Evolutionary conservation across 1,140 invertebrate species (phyloP).

Genomic region (Drosophila novamexicana): DNA sequence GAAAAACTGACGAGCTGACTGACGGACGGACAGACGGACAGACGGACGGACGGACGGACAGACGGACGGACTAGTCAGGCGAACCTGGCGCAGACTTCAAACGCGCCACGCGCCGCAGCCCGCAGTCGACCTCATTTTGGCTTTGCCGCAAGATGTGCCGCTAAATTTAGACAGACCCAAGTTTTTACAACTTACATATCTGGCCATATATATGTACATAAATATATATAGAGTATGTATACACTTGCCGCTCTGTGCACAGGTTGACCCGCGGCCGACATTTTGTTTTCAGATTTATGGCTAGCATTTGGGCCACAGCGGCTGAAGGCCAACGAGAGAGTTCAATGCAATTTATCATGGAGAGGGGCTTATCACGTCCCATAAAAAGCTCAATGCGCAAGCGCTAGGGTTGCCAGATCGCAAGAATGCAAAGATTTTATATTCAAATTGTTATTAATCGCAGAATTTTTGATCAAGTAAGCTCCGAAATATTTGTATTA

Average conservation of each 20-base stretch:
- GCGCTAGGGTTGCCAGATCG: not conserved
- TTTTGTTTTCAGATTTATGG: slow-evolving; percentile 63
- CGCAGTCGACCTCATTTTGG: slow-evolving; percentile 47
- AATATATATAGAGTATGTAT: slow-evolving; percentile 6
- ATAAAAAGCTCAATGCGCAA: not conserved
- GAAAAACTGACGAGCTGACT: slow-evolving; percentile 35
- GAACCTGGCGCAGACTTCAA: slow-evolving; percentile 39
- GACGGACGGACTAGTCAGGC: not conserved
- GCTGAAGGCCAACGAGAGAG: slow-evolving; percentile 68
- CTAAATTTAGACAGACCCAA: slow-evolving; percentile 48
- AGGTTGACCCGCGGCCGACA: slow-evolving; percentile 50
- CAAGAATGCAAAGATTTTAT: not conserved
- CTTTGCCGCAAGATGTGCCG: slow-evolving; percentile 22
- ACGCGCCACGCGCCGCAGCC: slow-evolving; percentile 24
- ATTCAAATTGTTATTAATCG: not conserved
- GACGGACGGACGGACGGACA: not conserved
- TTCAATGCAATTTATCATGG: slow-evolving; percentile 71
- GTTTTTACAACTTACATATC: slow-evolving; percentile 39
- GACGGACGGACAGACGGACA: not conserved
- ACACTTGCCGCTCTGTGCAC: slow-evolving; percentile 42
- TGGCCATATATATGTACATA: not conserved
- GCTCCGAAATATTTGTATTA: no score
- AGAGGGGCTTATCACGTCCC: slow-evolving; percentile 12
- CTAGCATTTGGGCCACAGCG: slow-evolving; percentile 45
- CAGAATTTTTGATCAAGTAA: no score